Evolutionary conservation across 2,113 vertebrate genomes (phyloP), one percentile per base, ranked within the genome.

Genomic region (Semicossyphus pulcher): DNA sequence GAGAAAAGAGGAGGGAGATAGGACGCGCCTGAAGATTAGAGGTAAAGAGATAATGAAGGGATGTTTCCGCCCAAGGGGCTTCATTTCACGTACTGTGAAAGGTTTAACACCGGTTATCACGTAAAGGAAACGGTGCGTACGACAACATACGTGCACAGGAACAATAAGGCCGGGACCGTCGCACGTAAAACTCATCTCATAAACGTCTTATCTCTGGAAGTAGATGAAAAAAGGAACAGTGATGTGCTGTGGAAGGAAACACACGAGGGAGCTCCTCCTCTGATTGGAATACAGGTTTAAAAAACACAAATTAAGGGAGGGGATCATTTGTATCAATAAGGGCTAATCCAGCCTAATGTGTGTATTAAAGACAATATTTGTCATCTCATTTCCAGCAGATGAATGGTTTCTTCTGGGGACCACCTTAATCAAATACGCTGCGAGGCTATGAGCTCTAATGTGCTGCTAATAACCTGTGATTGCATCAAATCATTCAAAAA

Each of bases 391-490:
- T 80, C 44, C 72, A 66, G 29, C 34, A 58, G 53, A 75, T 66
- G 42, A 79, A 80, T 42, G 37, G 45, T 83, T 80, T 72, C 68
- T 71, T 57, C 53, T 18, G 36, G 53, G 66, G 69, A 72, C 14
- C 10, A 68, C 67, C 57, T 68, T 80, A 80, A 87, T 89, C 81
- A 86, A 74, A 76, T 53, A 39, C 20, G 21, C 71, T 41, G 41
- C 15, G 52, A 25, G 61, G 60, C 67, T 20, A 69, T 72, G 63
- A 41, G 78, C 66, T 31, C 72, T 67, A 74, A 65, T 60, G 73
- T 60, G 72, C 60, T 77, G 54, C 64, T 86, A 83, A 92, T 83
- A 81, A 88, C 60, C 74, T 45, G 45, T 79, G 61, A 89, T 80
- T 76, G 44, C 86, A 86, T 83, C 53, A 71, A 86, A 66, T 51